Percentiles rank a stretch among this genome's conserved stretches.
Conservation (phyloP, 2,797 vertebrate genomes). For the Clamator glandarius region DNA sequence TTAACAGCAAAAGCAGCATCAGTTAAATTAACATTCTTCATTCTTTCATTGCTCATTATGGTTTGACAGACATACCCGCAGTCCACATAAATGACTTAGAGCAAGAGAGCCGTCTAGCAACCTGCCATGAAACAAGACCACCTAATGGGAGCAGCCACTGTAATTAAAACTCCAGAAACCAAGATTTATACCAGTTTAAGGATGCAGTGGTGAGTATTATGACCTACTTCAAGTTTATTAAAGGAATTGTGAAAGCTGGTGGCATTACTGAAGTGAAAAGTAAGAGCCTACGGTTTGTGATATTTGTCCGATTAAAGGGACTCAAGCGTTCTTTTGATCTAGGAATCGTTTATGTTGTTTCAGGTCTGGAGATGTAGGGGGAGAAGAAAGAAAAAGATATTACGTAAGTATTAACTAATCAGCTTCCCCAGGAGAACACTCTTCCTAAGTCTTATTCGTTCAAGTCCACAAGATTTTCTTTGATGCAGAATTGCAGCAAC, state of each 20-base stretch:
- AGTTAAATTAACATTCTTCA: constrained; percentile 67
- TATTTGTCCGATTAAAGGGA: constrained; percentile 48
- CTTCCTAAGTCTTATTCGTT: constrained; percentile 17
- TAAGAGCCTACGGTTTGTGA: neutral
- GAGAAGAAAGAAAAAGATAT: constrained; percentile 31
- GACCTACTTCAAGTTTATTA: constrained; percentile 60
- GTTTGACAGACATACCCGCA: constrained; percentile 66
- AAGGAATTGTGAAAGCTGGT: neutral
- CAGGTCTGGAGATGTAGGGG: constrained; percentile 31
- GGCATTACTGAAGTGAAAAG: constrained; percentile 27
- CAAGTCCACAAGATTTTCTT: constrained; percentile 57
- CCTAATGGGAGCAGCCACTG: constrained; percentile 46
- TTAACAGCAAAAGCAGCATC: constrained; percentile 65
- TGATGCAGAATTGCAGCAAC: constrained; percentile 47
- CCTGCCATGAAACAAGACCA: constrained; percentile 62
- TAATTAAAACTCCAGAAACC: constrained; percentile 66
- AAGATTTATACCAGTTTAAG: constrained; percentile 55
- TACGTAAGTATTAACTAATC: constrained; percentile 57
- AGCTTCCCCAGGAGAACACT: constrained; percentile 3
- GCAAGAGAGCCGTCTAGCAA: constrained; percentile 53
- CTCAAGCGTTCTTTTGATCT: neutral
- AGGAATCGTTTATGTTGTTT: constrained; percentile 51
- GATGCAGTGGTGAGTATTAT: constrained; percentile 41
- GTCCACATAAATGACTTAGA: constrained; percentile 70
- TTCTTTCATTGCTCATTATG: constrained; percentile 65